Base-by-base conservation (phyloP, 2,888 invertebrate genomes). In the Heteromyza rotundicornis region DNA sequence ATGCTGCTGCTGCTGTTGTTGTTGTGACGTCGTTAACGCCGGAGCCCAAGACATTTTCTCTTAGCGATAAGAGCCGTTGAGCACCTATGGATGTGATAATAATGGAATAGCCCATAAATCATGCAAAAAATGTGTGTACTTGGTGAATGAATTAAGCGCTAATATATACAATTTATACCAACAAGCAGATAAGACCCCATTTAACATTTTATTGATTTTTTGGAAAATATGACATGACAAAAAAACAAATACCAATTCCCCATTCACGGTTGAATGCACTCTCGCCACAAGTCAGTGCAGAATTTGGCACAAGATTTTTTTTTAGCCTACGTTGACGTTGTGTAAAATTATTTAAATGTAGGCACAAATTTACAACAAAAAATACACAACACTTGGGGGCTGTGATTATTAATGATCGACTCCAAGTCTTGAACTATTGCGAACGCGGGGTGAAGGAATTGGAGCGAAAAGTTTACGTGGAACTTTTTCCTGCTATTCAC, bases 21-120 rank as follows among this genome's bases (percentile, higher is more conserved):
- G 66, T 53, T 63, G 65, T 62, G 66, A 17, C 20, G 54, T 57
- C 61, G 66, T 56, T 65, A 66, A 32, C 61, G 69, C 54, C 63
- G 68, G 55, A 17, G 14, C 47, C 47, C 47, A 47, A 20, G 47
- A 47, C 47, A 47, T 47, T 17, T 47, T 40, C 14, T 7, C 40
- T 40, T 40, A 7, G n/a, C 19, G 19, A 47, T 40, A 47, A 47
- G 7, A 47, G 20, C 17, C 8, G 3, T n/a, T 40, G 16, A 10
- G 14, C n/a, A 19, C 19, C 17, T 47, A 47, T 14, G n/a, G 14
- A n/a, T 3, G 47, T 14, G 47, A 47, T 19, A 47, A 40, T 7
- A 47, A 47, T 19, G 47, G 7, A 20, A 47, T 19, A 7, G n/a
- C 14, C 2, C 5, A 14, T 27, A 27, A 27, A 27, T 27, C 10